Conservation (phyloP, 2,797 vertebrate genomes). For the Epinephelus coioides region DNA sequence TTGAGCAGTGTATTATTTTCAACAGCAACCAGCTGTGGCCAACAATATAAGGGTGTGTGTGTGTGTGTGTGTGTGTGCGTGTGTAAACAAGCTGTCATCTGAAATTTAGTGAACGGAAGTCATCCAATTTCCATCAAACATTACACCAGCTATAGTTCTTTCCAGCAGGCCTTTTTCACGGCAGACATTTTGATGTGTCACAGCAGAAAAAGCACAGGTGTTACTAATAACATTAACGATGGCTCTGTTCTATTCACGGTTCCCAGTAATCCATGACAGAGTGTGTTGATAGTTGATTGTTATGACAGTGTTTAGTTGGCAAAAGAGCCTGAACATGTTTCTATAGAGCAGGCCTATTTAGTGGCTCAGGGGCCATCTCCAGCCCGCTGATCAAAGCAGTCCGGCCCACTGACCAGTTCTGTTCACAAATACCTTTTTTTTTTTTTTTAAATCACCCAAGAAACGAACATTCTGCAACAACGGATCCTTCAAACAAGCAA, state of each 20-base stretch:
- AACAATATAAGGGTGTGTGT: background rate
- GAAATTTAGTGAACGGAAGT: background rate
- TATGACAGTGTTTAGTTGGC: background rate
- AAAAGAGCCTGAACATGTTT: background rate
- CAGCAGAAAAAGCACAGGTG: background rate
- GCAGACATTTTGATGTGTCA: background rate
- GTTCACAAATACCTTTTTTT: too few relatives aligned
- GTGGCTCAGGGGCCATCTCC: too few relatives aligned
- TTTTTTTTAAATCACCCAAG: too few relatives aligned
- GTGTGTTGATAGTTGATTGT: too few relatives aligned
- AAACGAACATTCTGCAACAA: too few relatives aligned
- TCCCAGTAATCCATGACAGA: background rate
- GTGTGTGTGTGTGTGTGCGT: background rate
- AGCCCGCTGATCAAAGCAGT: too few relatives aligned
- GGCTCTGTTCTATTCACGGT: background rate
- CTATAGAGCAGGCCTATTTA: too few relatives aligned
- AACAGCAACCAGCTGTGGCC: slow-evolving; percentile 38
- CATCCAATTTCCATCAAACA: background rate
- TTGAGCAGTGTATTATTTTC: slow-evolving; percentile 27
- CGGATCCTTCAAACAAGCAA: too few relatives aligned
- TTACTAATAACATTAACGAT: slow-evolving; percentile 2
- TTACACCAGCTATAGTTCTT: background rate
- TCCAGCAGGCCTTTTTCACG: background rate
- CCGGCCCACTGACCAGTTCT: too few relatives aligned
- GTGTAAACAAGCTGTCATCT: slow-evolving; percentile 10